Conservation (phyloP, 2,797 vertebrate species). For the Antennarius maculatus region DNA sequence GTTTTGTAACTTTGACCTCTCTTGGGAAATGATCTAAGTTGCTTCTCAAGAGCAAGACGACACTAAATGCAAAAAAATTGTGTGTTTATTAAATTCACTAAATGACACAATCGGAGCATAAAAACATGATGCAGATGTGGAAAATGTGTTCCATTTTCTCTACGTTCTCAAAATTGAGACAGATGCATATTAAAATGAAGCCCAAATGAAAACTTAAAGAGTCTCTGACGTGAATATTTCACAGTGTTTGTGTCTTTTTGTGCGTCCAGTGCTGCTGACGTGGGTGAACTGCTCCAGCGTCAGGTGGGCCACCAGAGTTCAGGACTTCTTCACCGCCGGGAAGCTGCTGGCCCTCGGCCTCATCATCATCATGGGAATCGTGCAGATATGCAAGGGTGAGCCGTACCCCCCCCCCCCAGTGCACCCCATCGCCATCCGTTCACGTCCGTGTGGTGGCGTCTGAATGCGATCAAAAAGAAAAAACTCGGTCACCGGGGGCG, state of each 20-base stretch:
- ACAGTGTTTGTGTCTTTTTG: not conserved
- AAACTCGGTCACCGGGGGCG: conserved; percentile 46
- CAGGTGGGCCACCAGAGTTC: conserved; percentile 92
- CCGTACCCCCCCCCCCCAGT: not conserved
- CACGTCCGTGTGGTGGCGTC: not conserved
- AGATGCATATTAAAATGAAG: no score
- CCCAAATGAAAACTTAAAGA: no score
- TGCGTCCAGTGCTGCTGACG: conserved; percentile 84
- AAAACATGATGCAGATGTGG: not conserved
- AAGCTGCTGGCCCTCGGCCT: conserved; percentile 91
- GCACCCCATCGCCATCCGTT: not conserved
- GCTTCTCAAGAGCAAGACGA: conserved; percentile 11
- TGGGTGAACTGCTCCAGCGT: conserved; percentile 95
- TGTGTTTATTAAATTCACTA: not conserved
- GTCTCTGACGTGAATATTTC: no score
- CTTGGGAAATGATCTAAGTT: conserved; percentile 8
- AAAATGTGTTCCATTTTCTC: not conserved
- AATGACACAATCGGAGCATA: not conserved
- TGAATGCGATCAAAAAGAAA: not conserved
- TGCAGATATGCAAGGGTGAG: conserved; percentile 94
- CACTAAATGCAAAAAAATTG: not conserved
- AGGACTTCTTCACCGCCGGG: conserved; percentile 93
- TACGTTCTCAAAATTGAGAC: no score
- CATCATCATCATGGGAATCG: conserved; percentile 93
- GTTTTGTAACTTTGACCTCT: conserved; percentile 4